These are phyloP conservation scores for Threskiornis aethiopicus DNA, from an alignment of 2,797 vertebrate genomes.

Conservation along the genomic window DNA sequence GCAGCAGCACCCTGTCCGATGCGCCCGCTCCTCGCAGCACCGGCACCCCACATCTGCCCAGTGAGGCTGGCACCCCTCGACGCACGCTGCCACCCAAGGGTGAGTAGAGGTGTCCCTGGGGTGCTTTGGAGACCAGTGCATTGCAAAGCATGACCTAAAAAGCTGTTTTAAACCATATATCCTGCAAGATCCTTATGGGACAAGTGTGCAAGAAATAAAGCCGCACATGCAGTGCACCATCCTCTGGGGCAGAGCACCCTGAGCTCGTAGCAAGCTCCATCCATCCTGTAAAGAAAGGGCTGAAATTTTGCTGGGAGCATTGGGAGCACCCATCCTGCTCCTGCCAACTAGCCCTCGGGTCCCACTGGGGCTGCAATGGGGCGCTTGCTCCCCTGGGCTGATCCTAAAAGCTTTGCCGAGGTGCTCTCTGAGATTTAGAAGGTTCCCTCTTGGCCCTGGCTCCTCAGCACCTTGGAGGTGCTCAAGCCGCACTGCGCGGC, in stretches of 20 bases:
- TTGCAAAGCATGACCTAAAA: fast-evolving
- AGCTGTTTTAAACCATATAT: fast-evolving
- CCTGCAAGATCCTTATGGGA: fast-evolving
- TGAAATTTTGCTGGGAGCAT: not conserved
- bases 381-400: not conserved
- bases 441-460: not conserved
- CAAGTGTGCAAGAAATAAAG: fast-evolving
- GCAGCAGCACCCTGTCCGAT: not conserved
- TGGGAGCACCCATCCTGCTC: not conserved
- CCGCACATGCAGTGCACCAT: fast-evolving
- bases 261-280: fast-evolving
- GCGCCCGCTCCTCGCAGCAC: fast-evolving
- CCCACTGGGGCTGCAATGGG: fast-evolving
- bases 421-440: not conserved
- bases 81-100: fast-evolving
- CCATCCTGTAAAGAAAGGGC: fast-evolving
- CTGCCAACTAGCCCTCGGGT: fast-evolving
- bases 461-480: too few relatives aligned
- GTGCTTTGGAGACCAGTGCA: fast-evolving
- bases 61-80: fast-evolving
- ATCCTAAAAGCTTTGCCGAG: not conserved
- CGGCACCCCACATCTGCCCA: fast-evolving
- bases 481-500: not conserved
- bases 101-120: not conserved
- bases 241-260: not conserved